These are phyloP conservation scores for Dicranocentrus wangi DNA, from an alignment of 2,888 invertebrate genomes.

Conservation along the genomic window DNA sequence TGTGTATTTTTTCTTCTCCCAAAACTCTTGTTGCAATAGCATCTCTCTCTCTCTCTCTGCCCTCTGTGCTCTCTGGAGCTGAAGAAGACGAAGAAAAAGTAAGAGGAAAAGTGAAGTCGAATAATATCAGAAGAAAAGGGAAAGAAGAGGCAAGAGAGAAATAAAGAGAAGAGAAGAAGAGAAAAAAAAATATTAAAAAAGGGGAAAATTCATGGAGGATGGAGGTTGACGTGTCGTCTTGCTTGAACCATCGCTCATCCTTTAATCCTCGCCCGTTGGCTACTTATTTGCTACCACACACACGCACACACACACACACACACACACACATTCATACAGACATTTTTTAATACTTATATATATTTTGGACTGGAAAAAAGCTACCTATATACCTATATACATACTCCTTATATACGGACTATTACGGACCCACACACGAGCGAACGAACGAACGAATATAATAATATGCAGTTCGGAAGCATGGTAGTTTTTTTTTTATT, in stretches of 20 bases:
- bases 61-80: slow-evolving; percentile 23
- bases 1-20: neutral
- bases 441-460: no score
- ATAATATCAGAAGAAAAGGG: slow-evolving; percentile 14
- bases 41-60: neutral
- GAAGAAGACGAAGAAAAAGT: slow-evolving; percentile 21
- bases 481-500: neutral
- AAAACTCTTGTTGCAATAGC: neutral
- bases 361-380: no score
- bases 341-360: no score
- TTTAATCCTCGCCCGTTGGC: slow-evolving; percentile 67
- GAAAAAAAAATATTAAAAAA: neutral
- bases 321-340: neutral
- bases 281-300: slow-evolving; percentile 56
- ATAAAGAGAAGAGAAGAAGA: slow-evolving; percentile 7
- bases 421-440: no score
- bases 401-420: no score
- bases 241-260: slow-evolving; percentile 66
- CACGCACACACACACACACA: slow-evolving; percentile 17
- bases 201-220: slow-evolving; percentile 40
- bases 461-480: neutral
- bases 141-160: slow-evolving; percentile 21
- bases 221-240: slow-evolving; percentile 64
- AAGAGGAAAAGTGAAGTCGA: slow-evolving; percentile 3
- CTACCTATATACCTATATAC: no score